Conservation (phyloP, 2,888 invertebrate species). For the Boloria euphrosyne region DNA sequence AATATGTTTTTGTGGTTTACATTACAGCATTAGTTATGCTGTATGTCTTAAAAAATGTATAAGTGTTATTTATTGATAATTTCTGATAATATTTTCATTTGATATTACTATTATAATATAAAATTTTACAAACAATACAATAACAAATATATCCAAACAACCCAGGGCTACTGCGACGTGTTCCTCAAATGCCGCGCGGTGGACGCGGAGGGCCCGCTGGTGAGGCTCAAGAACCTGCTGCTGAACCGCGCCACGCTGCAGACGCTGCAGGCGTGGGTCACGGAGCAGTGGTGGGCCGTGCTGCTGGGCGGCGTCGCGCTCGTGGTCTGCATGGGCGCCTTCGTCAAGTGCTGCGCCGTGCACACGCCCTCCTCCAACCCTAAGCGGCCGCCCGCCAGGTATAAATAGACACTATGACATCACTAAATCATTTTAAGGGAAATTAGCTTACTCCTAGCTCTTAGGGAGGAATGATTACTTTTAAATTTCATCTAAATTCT, state of each 20-base stretch:
- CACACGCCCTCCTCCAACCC: constrained; percentile 99
- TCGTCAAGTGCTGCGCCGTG: constrained; percentile 99
- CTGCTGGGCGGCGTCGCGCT: constrained; percentile 95
- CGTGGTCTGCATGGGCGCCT: constrained; percentile 97
- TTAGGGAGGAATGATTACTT: too few relatives aligned
- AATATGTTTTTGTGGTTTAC: too few relatives aligned
- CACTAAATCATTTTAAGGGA: too few relatives aligned
- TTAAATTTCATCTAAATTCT: background rate
- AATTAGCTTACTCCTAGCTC: too few relatives aligned
- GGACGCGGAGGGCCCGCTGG: constrained; percentile 98
- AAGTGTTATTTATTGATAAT: too few relatives aligned
- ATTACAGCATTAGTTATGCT: too few relatives aligned
- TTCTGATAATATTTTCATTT: too few relatives aligned
- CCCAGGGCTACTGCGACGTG: constrained; percentile 98
- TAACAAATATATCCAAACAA: too few relatives aligned
- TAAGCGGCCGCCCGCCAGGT: constrained; percentile 96
- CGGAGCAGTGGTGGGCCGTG: constrained; percentile 96
- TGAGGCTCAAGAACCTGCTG: constrained; percentile 96
- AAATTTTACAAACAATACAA: too few relatives aligned
- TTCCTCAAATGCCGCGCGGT: constrained; percentile 99
- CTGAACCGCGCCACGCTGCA: constrained; percentile 94
- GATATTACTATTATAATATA: too few relatives aligned
- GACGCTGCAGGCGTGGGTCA: constrained; percentile 96
- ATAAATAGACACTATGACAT: background rate
- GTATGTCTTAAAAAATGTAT: too few relatives aligned